Base-by-base conservation (phyloP, 2,797 vertebrate species). In the Moxostoma hubbsi region DNA sequence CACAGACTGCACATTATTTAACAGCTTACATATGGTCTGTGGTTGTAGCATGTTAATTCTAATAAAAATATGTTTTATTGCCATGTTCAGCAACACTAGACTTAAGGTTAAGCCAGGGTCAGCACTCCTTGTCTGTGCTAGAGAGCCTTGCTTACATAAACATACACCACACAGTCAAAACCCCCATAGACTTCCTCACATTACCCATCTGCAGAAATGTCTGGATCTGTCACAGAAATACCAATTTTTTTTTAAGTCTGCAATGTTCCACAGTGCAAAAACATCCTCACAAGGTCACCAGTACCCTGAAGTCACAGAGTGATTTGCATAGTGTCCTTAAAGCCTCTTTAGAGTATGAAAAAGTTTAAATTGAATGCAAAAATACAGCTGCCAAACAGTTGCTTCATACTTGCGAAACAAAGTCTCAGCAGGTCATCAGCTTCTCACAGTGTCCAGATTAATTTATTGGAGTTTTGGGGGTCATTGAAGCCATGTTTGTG, bases 311-410 rank as follows among this genome's bases (percentile, higher is more conserved):
- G 55, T 65, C 73, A 67, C 61, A 24, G 67, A 64, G 80, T 18
- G 47, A 68, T 69, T 77, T 46, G 68, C 54, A 68, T 61, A 50
- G 63, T 58, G 47, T 69, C 57, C 18, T 61, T 77, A 88, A 88
- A 64, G 61, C 12, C 81, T 68, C 18, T 24, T 24, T 24, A 24
- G 18, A 24, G 18, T 1, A 24, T 24, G 18, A 24, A 24, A 24
- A 24, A 24, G 2, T 24, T 24, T 24, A 24, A 83, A 82, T 80
- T 82, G 82, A 82, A 77, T 85, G 84, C 80, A 51, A 18, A n/a
- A 55, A 54, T n/a, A 58, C 72, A 50, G 36, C 82, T 85, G 86
- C 88, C 87, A 87, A 84, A 81, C 36, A 81, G 73, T 64, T 59
- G 61, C 71, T 16, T 18, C 53, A 46, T 79, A 47, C 47, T 36